Percentiles rank a stretch among this genome's conserved stretches.
Conservation (phyloP, 2,113 vertebrate genomes). For the human region GRCh38 chr17:74359001-74359500, state of each 20-base stretch:
- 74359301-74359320: background rate
- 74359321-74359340: background rate
- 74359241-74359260: background rate
- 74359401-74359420: background rate
- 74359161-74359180: background rate
- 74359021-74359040: background rate
- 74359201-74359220: background rate
- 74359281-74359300: background rate
- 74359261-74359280: background rate
- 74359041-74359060: background rate
- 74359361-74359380: rapidly evolving
- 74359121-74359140: background rate
- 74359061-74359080: background rate
- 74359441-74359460: background rate
- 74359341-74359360: background rate
- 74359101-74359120: too few species aligned
- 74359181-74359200: background rate
- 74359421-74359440: background rate
- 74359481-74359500: background rate
- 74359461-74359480: background rate
- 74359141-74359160: background rate
- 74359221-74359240: background rate
- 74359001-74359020: background rate
- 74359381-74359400: background rate
- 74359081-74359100: background rate